Evolutionary conservation across 2,888 invertebrate species (phyloP).

Genomic region (Nemapogon koenigi): DNA sequence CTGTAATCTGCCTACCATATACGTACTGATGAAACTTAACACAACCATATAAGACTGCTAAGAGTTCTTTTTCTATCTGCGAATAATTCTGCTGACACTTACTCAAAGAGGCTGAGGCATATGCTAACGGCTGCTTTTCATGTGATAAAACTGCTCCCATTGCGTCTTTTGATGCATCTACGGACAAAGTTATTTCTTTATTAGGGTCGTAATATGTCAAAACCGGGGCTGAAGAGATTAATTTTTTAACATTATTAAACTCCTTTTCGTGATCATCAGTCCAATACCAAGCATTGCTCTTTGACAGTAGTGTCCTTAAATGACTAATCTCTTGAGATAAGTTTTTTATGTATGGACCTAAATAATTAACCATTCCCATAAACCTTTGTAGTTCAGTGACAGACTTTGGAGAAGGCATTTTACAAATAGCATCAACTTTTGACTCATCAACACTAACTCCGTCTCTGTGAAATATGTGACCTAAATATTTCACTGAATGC

Average conservation of each 20-base stretch:
- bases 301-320: conserved; percentile 17
- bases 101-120: conserved; percentile 17
- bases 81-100: conserved; percentile 17
- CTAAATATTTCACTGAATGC: conserved; percentile 15
- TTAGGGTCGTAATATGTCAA: conserved; percentile 16
- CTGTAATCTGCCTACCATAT: conserved; percentile 12
- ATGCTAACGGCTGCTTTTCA: conserved; percentile 18
- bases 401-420: conserved; percentile 16
- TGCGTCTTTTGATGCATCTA: conserved; percentile 17
- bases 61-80: conserved; percentile 19
- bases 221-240: conserved; percentile 16
- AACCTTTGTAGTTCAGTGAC: conserved; percentile 17
- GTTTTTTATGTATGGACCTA: conserved; percentile 16
- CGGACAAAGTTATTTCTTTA: conserved; percentile 11
- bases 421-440: conserved; percentile 15
- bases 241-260: conserved; percentile 14
- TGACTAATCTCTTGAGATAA: conserved; percentile 12
- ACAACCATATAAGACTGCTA: conserved; percentile 19
- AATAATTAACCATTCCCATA: conserved; percentile 18
- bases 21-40: conserved; percentile 15
- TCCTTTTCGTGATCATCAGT: conserved; percentile 18
- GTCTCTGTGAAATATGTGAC: conserved; percentile 16
- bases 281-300: conserved; percentile 21
- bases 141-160: conserved; percentile 19
- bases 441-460: conserved; percentile 13